Evolutionary conservation across 1,140 invertebrate species (phyloP), one percentile per base, ranked within the genome.

Genomic region (Spodoptera frugiperda): DNA sequence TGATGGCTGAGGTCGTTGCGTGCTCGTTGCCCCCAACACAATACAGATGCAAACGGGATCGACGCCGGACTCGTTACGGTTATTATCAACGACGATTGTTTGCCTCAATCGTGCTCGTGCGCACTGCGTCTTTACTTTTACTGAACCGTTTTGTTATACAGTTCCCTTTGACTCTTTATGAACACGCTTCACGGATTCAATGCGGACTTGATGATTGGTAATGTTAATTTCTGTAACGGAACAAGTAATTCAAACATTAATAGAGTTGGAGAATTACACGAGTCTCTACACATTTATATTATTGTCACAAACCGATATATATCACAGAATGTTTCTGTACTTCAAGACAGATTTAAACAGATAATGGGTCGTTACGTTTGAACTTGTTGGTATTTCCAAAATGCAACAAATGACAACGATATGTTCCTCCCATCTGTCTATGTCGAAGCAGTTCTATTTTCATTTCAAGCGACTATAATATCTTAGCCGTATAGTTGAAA

Each of bases 61-160:
- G 78, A 57, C 83, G 78, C 57, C 84, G 82, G 79, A 81, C 87
- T 87, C 85, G 89, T 91, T 89, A 90, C 85, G 88, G 84, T 89
- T 87, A 87, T 91, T 89, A 88, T 82, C 78, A 82, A 82, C 63
- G 81, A 78, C 82, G 82, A 89, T 89, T 88, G 88, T 89, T 89
- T 84, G 85, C 77, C 57, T 76, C 76, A 77, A 78, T 78, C 78
- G 85, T 83, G 82, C 81, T 81, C 78, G 78, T 81, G 82, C 80
- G 83, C 79, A 79, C 67, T 70, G 77, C 82, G 67, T 82, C 82
- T 76, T 72, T 75, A 74, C 68, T 76, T 72, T 71, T 74, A 75
- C 74, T 63, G 46, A 70, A 77, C 39, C 19, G 65, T 61, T 77
- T 68, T 68, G 53, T 77, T 68, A 68, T 54, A 33, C 65, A 70